These are phyloP conservation scores for Hippocampus zosterae DNA, from an alignment of 2,113 vertebrate genomes.

Conservation along the genomic window DNA sequence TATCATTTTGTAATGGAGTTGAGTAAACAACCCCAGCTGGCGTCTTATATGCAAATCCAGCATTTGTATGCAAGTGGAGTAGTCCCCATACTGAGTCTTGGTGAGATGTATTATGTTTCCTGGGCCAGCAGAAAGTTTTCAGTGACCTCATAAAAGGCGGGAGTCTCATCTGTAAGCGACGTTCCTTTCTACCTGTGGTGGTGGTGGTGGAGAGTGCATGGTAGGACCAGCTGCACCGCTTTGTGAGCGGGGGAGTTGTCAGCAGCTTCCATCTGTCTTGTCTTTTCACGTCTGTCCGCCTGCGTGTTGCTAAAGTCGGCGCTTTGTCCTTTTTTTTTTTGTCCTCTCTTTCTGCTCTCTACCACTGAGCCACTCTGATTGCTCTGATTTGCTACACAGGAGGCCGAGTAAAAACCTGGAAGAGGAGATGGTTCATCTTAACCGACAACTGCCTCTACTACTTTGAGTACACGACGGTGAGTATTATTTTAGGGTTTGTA, in stretches of 20 bases:
- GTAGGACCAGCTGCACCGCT: conserved; percentile 12
- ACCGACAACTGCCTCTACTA: conserved; percentile 99
- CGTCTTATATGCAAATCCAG: not conserved
- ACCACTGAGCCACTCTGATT: conserved; percentile 54
- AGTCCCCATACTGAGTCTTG: not conserved
- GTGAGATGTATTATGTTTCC: not conserved
- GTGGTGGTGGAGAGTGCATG: conserved; percentile 17
- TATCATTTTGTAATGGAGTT: too few relatives aligned
- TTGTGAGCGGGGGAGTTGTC: conserved; percentile 32
- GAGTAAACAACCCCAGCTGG: too few relatives aligned
- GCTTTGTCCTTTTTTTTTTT: conserved; percentile 45
- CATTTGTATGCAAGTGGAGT: not conserved
- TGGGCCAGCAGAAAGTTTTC: not conserved
- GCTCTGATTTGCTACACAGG: conserved; percentile 72
- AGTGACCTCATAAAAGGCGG: not conserved
- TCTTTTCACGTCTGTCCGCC: conserved; percentile 67
- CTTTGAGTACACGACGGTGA: conserved; percentile 98
- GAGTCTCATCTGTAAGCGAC: not conserved
- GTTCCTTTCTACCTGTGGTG: conserved; percentile 5
- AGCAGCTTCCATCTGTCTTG: conserved; percentile 61
- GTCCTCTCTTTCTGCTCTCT: not conserved
- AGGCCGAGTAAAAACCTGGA: conserved; percentile 97
- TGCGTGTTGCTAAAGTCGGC: conserved; percentile 63
- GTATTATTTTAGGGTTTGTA: conserved; percentile 31
- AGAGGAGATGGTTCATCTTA: conserved; percentile 96